A percentile compares a stretch with the other conserved stretches of the same genome.
Evolutionary conservation across 2,888 invertebrate species (phyloP).

Genomic region (Monoplex corrugatus): DNA sequence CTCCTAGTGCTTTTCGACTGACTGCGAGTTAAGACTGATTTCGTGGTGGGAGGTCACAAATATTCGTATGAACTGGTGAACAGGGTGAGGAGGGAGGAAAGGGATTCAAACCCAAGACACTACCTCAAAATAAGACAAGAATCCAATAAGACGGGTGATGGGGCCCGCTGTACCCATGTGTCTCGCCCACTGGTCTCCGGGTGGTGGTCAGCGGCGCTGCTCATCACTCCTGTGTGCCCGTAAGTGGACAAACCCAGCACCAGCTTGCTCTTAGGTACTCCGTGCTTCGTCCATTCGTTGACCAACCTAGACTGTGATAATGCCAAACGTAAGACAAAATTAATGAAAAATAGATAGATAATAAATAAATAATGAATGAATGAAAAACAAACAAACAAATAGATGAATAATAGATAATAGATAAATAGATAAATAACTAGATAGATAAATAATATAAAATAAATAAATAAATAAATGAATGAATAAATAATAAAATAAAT

Average conservation of each 20-base stretch:
- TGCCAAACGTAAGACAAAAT: not conserved
- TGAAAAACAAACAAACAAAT: not conserved
- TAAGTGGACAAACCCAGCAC: constrained; percentile 26
- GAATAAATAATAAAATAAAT: not conserved
- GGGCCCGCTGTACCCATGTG: constrained; percentile 21
- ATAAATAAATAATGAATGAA: too few species aligned
- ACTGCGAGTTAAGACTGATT: too few species aligned
- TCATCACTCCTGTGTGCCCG: not conserved
- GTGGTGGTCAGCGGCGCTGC: not conserved
- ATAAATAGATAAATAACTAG: not conserved
- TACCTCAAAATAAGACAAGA: not conserved
- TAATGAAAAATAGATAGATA: too few species aligned
- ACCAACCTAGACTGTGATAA: constrained; percentile 8
- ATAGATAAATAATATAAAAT: too few species aligned
- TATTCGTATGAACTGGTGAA: not conserved
- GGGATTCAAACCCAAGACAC: not conserved
- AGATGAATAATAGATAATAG: not conserved
- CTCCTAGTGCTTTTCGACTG: too few species aligned
- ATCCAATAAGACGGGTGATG: not conserved
- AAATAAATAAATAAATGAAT: not conserved
- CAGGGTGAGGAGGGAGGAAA: not conserved
- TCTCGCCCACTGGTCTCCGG: not conserved
- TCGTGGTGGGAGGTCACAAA: too few species aligned
- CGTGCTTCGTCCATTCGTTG: not conserved
- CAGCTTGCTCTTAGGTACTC: not conserved